phyloP scores from a whole-genome alignment of 2,113 vertebrate species.

The Pelecanoides urinatrix region DNA sequence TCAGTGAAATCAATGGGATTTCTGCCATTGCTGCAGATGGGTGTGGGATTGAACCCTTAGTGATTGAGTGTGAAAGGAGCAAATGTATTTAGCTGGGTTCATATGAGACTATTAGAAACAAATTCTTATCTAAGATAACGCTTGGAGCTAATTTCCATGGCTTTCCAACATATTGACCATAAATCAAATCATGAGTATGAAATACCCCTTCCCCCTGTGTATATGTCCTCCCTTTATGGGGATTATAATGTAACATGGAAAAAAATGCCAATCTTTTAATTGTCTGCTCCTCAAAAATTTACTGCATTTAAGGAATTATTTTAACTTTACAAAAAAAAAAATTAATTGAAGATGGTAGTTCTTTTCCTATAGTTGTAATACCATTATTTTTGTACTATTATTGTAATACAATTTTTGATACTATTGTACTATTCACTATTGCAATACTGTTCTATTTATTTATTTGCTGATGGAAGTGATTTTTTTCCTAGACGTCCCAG shows the following conservation, averaged over 20 bases:
- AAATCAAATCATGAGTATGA: background rate
- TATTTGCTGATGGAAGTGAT: background rate
- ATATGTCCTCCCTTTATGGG: background rate
- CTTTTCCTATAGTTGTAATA: background rate
- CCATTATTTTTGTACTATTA: background rate
- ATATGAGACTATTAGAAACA: slow-evolving; percentile 9
- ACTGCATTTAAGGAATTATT: background rate
- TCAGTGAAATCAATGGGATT: slow-evolving; percentile 24
- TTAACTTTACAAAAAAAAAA: background rate
- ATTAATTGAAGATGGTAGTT: background rate
- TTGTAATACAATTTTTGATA: background rate
- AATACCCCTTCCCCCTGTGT: background rate
- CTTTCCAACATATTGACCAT: background rate
- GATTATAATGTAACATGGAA: background rate
- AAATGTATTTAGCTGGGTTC: slow-evolving; percentile 38
- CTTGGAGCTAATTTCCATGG: background rate
- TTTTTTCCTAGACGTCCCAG: background rate
- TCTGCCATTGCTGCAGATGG: slow-evolving; percentile 47
- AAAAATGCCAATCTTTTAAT: background rate
- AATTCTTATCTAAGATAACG: background rate
- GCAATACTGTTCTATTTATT: background rate
- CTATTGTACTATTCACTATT: background rate
- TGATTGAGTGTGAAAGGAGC: slow-evolving; percentile 49
- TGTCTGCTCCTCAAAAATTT: background rate
- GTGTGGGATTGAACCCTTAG: slow-evolving; percentile 28